phyloP scores from a whole-genome alignment of 2,888 invertebrate species.

The Epicampocera succincta region DNA sequence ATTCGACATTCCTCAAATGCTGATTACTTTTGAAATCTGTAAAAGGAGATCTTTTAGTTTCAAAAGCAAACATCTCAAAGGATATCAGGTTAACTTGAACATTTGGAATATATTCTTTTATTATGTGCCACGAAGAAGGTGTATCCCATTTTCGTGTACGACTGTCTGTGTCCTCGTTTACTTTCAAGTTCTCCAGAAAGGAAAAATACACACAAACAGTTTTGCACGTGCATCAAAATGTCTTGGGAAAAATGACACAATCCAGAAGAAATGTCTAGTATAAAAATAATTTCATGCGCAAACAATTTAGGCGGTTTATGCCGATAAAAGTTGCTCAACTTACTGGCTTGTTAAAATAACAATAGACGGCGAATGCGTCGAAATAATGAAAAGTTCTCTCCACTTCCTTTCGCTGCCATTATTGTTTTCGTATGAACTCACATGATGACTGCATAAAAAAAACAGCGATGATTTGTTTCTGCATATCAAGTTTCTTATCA shows the following conservation, averaged over 20 bases:
- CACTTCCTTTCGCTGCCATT: conserved; percentile 57
- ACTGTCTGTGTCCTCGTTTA: conserved; percentile 65
- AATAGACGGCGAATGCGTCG: conserved; percentile 71
- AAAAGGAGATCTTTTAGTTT: conserved; percentile 61
- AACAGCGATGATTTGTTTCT: conserved; percentile 73
- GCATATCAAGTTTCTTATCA: conserved; percentile 79
- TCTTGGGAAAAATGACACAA: conserved; percentile 60
- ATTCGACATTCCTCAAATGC: conserved; percentile 29
- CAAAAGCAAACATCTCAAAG: conserved; percentile 70
- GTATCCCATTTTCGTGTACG: conserved; percentile 75
- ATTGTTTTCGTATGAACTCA: conserved; percentile 33
- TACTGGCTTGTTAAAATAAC: conserved; percentile 73
- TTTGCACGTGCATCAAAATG: conserved; percentile 64
- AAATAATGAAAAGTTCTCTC: conserved; percentile 72
- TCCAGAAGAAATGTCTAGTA: conserved; percentile 11
- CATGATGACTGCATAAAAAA: conserved; percentile 37
- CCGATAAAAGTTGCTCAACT: conserved; percentile 78
- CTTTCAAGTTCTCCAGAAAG: conserved; percentile 39
- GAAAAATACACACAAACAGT: conserved; percentile 7
- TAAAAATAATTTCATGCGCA: conserved; percentile 31
- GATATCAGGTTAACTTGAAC: conserved; percentile 77
- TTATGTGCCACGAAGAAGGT: conserved; percentile 72
- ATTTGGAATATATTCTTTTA: conserved; percentile 38
- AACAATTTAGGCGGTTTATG: conserved; percentile 66
- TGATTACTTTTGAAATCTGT: conserved; percentile 45